Evolutionary conservation across 37 sponge, comb jelly and placozoan species (phyloP).

Genomic region (Trichoplax adhaerens): DNA sequence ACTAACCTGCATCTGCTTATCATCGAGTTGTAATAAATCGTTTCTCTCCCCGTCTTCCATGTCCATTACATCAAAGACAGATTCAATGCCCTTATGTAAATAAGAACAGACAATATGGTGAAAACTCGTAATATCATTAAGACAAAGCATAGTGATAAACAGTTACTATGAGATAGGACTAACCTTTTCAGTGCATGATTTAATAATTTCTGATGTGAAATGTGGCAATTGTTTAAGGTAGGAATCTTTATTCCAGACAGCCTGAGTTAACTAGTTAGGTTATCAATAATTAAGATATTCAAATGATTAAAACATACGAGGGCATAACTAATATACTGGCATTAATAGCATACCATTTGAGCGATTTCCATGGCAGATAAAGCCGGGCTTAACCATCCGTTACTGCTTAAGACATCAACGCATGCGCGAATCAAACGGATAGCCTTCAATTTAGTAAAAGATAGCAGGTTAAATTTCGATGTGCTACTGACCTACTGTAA

Average conservation of each 20-base stretch:
- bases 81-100: slow-evolving; percentile 43
- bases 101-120: no score
- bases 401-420: slow-evolving; percentile 97
- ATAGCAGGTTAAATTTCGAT: no score
- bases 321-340: neutral
- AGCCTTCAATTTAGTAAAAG: slow-evolving; percentile 18
- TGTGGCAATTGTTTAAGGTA: slow-evolving; percentile 97
- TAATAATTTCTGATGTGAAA: slow-evolving; percentile 78
- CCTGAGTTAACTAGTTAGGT: slow-evolving; percentile 60
- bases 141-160: neutral
- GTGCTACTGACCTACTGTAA: no score
- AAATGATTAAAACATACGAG: neutral
- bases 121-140: neutral
- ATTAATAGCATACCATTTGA: slow-evolving; percentile 63
- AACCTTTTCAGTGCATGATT: slow-evolving; percentile 69
- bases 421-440: slow-evolving; percentile 83
- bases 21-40: slow-evolving; percentile 48
- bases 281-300: neutral
- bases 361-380: slow-evolving; percentile 93
- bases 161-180: neutral
- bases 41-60: slow-evolving; percentile 86
- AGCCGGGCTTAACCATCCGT: slow-evolving; percentile 91
- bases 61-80: slow-evolving; percentile 95
- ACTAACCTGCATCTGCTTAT: slow-evolving; percentile 66
- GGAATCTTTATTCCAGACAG: slow-evolving; percentile 97